Base-by-base conservation (phyloP, 2,888 invertebrate species). In the Phoenoteleia sp. region DNA sequence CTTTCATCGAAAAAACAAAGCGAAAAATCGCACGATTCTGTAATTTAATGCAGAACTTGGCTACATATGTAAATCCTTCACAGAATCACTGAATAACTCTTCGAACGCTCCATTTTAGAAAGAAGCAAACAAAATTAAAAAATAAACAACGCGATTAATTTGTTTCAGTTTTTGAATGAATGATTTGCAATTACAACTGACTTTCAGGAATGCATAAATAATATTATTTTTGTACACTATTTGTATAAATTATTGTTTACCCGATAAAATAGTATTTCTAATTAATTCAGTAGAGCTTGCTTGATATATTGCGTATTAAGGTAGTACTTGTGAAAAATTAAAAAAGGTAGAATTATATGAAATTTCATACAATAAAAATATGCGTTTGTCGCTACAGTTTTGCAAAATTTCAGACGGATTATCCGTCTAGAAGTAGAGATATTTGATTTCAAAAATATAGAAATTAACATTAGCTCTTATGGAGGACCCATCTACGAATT, bases 31-130 rank as follows among this genome's bases (percentile, higher is more conserved):
- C 17, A 27, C 47, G 5, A 29, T 66, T 66, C 21, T 33, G 29
- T n/a, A 47, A 29, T 66, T 66, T 47, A 29, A 66, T 49, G 47
- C 33, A 7, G 13, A 66, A 49, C 47, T 47, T 33, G 29, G 29
- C 29, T 66, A 49, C 64, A 66, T 49, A 47, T 66, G 64, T 66
- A 66, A 66, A 47, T 66, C 64, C 21, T 66, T 29, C 17, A n/a
- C 33, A n/a, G 33, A 47, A 47, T 29, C 33, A 25, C 29, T 66
- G 47, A 66, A 47, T 64, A 29, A 47, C 36, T 64, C 47, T 64
- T 27, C 17, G 11, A 47, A 19, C 47, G 19, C 13, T 27, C 19
- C 29, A 9, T 17, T 13, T 3, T 3, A 7, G 29, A 17, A 29
- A 27, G 27, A 47, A n/a, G 6, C 1, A 2, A 17, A 45, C 5